Percentiles rank a stretch among this genome's conserved stretches.
Evolutionary conservation across 2,113 vertebrate species (phyloP).

Genomic region (Alethe diademata): DNA sequence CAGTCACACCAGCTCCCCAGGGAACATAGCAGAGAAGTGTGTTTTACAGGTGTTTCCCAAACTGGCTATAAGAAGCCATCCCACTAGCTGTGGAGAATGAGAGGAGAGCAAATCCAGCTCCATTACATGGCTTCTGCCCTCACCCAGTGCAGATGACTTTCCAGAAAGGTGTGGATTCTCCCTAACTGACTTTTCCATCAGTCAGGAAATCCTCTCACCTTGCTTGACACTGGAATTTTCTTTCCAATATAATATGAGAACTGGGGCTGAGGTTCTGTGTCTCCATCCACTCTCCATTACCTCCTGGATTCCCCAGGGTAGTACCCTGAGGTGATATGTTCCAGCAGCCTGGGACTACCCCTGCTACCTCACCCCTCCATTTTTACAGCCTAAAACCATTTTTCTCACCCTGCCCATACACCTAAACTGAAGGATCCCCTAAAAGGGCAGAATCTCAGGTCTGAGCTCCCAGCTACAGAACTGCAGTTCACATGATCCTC

Average conservation of each 20-base stretch:
- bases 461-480: background rate
- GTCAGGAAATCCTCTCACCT: background rate
- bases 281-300: background rate
- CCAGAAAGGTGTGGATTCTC: background rate
- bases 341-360: background rate
- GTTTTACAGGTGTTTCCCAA: background rate
- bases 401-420: rapidly evolving
- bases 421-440: background rate
- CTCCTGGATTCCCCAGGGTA: background rate
- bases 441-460: background rate
- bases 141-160: background rate
- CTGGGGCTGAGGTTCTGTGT: background rate
- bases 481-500: rapidly evolving
- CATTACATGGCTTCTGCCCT: background rate
- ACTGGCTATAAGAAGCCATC: background rate
- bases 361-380: background rate
- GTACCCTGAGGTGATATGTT: background rate
- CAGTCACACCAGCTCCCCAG: background rate
- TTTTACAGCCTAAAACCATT: background rate
- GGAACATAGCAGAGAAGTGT: rapidly evolving
- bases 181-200: background rate
- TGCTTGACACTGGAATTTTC: background rate
- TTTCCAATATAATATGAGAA: background rate
- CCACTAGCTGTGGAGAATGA: background rate
- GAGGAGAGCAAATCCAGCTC: background rate